A percentile compares a stretch with the other conserved stretches of the same genome.
phyloP scores from a whole-genome alignment of 2,113 vertebrate species.

The Cichladusa arquata region DNA sequence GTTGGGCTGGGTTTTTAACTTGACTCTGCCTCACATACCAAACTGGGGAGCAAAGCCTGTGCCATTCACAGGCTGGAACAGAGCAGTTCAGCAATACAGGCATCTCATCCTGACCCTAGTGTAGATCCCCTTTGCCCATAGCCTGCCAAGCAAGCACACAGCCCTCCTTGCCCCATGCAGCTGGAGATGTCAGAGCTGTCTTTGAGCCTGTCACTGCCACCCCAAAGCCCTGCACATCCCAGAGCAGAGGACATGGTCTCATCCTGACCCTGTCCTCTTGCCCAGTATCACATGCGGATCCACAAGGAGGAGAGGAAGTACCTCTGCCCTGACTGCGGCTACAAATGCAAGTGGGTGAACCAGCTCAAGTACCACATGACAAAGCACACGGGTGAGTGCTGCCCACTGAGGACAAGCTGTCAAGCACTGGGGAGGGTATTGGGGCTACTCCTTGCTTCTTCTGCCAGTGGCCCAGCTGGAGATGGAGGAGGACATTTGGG shows the following conservation, averaged over 20 bases:
- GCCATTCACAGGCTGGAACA: neutral
- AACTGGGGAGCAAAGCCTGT: neutral
- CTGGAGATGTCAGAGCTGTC: neutral
- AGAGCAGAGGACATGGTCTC: neutral
- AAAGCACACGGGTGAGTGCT: constrained; percentile 88
- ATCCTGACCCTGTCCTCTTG: neutral
- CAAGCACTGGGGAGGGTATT: neutral
- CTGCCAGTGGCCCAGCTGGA: neutral
- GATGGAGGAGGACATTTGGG: neutral
- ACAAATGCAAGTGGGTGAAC: constrained; percentile 99
- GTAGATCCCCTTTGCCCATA: neutral
- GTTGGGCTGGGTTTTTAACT: neutral
- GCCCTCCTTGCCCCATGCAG: neutral
- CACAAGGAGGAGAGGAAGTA: constrained; percentile 95
- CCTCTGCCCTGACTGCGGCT: constrained; percentile 94
- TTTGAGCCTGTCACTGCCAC: neutral
- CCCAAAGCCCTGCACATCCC: neutral
- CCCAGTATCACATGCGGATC: constrained; percentile 94
- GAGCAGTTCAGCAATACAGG: neutral
- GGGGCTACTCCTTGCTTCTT: neutral
- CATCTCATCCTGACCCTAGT: neutral
- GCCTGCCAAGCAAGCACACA: neutral
- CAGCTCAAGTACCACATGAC: constrained; percentile 99
- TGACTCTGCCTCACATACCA: neutral
- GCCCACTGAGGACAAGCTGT: fast-evolving